Evolutionary conservation across 2,113 vertebrate genomes (phyloP), one percentile per base, ranked within the genome.

Genomic region (Tricholaema leucomelas): DNA sequence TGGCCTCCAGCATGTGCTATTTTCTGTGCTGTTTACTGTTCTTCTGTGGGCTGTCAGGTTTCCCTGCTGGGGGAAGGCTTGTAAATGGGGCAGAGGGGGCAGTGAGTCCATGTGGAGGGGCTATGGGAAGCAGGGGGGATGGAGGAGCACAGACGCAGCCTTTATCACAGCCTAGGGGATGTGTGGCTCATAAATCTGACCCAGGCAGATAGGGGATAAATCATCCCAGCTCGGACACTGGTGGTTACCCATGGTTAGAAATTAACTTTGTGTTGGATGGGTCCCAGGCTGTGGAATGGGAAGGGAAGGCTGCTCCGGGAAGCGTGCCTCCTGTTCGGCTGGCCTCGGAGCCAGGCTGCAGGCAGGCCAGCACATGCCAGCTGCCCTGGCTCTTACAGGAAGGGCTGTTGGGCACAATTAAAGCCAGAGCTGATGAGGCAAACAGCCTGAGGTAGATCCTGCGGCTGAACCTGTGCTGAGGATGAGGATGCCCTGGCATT

Each of bases 21-120:
- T 96, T 96, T 97, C 95, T 97, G 93, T 33, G 91, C 94, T 98
- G 97, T 98, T 98, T 98, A 98, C 98, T 98, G 98, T 98, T 98
- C 98, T 97, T 97, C 98, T 97, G 97, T 18, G 97, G 97, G 97
- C 97, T 98, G 97, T 97, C 96, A 97, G 97, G 94, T 98, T 98
- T 98, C 97, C 94, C 48, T 40, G 67, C 96, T 95, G 97, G 95
- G 33, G 92, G 70, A 94, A 96, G 97, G 91, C 95, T 97, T 97
- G 92, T 97, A 96, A 96, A 95, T 93, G 91, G 85, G 81, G 88
- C 75, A 77, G 36, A 77, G 81, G 65, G 85, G 91, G 95, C 81
- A 91, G 90, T 1, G 6, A 73, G 86, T 91, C 84, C 5, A 0
- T 76, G 85, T 5, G 8, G 86, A 88, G 90, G 91, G 94, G 84